phyloP scores from a whole-genome alignment of 1,140 invertebrate species.

The Orchestia grillus region DNA sequence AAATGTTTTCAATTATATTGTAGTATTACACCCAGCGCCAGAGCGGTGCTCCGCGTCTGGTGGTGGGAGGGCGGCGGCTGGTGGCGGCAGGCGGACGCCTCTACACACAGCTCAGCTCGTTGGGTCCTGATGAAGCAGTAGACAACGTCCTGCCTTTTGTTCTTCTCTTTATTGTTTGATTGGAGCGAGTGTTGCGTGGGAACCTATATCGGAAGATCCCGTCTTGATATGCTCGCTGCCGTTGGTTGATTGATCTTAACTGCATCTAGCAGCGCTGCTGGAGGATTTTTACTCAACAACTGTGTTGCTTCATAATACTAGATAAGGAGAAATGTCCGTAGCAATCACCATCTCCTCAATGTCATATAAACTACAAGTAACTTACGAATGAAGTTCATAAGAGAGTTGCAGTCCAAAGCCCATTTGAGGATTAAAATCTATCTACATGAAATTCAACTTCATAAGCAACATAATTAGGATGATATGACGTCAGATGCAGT shows the following conservation, averaged over 20 bases:
- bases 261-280: background rate
- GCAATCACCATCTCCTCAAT: background rate
- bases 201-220: background rate
- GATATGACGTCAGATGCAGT: too few relatives aligned
- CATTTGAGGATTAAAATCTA: too few relatives aligned
- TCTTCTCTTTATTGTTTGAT: background rate
- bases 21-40: background rate
- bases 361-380: background rate
- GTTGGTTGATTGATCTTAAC: background rate
- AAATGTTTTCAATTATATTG: background rate
- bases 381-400: background rate
- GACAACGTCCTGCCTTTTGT: background rate
- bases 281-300: background rate
- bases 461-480: background rate
- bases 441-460: background rate
- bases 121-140: background rate
- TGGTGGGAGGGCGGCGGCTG: background rate
- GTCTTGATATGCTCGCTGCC: background rate
- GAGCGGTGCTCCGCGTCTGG: background rate
- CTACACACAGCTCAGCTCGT: background rate
- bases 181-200: conserved; percentile 17
- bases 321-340: background rate
- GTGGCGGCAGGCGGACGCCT: too few relatives aligned
- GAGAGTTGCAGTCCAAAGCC: too few relatives aligned
- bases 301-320: background rate